Evolutionary conservation across 2,113 vertebrate genomes (phyloP), one percentile per base, ranked within the genome.

Genomic region (Lophotis ruficrista): DNA sequence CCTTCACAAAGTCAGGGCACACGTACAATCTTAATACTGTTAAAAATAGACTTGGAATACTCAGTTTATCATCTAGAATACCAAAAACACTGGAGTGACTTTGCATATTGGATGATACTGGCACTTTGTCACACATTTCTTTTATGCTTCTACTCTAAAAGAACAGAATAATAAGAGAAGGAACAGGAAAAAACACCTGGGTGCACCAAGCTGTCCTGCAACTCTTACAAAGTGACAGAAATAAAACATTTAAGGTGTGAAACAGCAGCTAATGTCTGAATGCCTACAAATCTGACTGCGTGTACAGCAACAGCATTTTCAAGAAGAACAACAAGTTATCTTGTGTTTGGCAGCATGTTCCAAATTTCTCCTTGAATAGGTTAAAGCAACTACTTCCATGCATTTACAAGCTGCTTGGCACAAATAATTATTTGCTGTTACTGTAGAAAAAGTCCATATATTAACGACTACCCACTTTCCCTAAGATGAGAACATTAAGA

Each of bases 231-330:
- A 85, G 47, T 4, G 4, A 73, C 31, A 83, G 20, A 83, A 85
- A 23, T 6, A 76, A 53, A 30, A 45, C 25, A 85, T 9, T 10
- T 10, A 64, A 79, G 1, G 1, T 0, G 0, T 35, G n/a, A 81
- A 80, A 78, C 4, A 21, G 50, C 14, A 86, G 19, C 18, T 77
- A 11, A 47, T 5, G 24, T 25, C 41, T 18, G 18, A 87, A 43
- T 1, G 10, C 0, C 0, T 23, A 47, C 50, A 81, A 43, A 68
- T 25, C n/a, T 30, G 20, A 35, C 12, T 10, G 3, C 23, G 9
- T 0, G 2, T 10, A 33, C 4, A 43, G 47, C 16, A 47, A 33
- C 0, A 54, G 14, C 20, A 45, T 6, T 18, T 37, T 47, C 71
- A 71, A 60, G 25, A 48, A 56, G 6, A 70, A 61, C 15, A 80